Evolutionary conservation across 2,797 vertebrate genomes (phyloP), one percentile per base, ranked within the genome.

Genomic region (Aselliscus stoliczkanus): DNA sequence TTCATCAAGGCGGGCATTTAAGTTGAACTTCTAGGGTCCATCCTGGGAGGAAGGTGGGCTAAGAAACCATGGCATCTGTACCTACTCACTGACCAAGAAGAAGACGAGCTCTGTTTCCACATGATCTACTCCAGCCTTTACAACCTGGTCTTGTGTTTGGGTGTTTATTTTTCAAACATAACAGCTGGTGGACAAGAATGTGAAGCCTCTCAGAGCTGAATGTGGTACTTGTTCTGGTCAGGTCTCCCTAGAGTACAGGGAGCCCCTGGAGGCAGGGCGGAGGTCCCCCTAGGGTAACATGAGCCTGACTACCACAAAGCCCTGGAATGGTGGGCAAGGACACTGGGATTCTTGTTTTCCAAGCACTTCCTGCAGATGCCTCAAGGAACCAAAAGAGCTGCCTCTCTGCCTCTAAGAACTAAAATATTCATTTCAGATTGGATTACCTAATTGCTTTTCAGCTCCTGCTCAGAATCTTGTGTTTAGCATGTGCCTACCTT

Each of bases 241-340:
- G 64, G 58, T 92, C 67, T 86, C 44, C 52, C 56, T 70, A 95
- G 96, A 96, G 84, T 69, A 65, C 67, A 42, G 27, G 96, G 92
- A 85, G 42, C 15, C 34, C 82, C 81, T 47, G 93, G 95, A 54
- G 80, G 58, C 14, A 60, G 37, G 77, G 93, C 82, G 39, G 80
- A 90, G 56, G 34, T 31, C 42, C 44, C 88, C 89, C 72, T 37
- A 12, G 25, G 13, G 29, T 27, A 31, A 21, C 37, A 21, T 3
- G 29, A 65, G 17, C 76, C 56, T 37, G 69, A 21, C 31, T 23
- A 12, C 44, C 31, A 21, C 62, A 56, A 86, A 86, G 44, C 34
- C 39, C 50, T 23, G 25, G 31, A 39, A 56, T 11, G n/a, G 9
- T 1, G 27, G 73, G 17, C 20, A 52, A 88, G 44, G 29, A 14